Base-by-base conservation (phyloP, 2,888 invertebrate species). In the Epinotia ramella region DNA sequence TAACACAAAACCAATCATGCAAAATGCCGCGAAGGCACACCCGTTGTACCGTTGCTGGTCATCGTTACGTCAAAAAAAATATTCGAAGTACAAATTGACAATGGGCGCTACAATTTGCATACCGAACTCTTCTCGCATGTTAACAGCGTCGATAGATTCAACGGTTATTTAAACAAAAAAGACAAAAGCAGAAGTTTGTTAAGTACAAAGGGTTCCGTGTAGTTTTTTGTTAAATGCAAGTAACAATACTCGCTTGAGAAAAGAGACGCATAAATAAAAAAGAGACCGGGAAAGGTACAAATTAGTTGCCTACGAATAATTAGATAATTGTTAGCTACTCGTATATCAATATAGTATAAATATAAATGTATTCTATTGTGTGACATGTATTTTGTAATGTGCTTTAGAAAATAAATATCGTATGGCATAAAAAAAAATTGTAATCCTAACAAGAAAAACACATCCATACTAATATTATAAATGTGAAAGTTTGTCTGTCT, bases 121-220 rank as follows among this genome's bases (percentile, higher is more conserved):
- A 67, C 44, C 67, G 33, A 72, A 62, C 67, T 67, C 72, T 57
- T 74, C 53, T 62, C 67, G 76, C 72, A 72, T 67, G 60, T 71
- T 76, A 76, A 75, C 53, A 66, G 56, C 66, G 56, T 63, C 67
- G 66, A 72, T 76, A 63, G 56, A 46, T 56, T 66, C 60, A 63
- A 76, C 71, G 75, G 66, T 72, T 63, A n/a, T 72, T 66, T 28
- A 66, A 75, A 65, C 28, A 69, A 65, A 64, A 65, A 74, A 64
- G 5, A 20, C 44, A 11, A 46, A 57, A 7, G 49, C 18, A 20
- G 11, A 6, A 53, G 16, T 11, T 16, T 9, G 20, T 18, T 18
- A 18, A 20, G 18, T 20, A 18, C 12, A 16, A 66, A 49, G 49
- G 73, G 66, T 73, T 66, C 73, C 11, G 65, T 40, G 16, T 16